These are phyloP conservation scores for Cheilosia scutellata DNA, from an alignment of 2,888 invertebrate species.

Conservation along the genomic window DNA sequence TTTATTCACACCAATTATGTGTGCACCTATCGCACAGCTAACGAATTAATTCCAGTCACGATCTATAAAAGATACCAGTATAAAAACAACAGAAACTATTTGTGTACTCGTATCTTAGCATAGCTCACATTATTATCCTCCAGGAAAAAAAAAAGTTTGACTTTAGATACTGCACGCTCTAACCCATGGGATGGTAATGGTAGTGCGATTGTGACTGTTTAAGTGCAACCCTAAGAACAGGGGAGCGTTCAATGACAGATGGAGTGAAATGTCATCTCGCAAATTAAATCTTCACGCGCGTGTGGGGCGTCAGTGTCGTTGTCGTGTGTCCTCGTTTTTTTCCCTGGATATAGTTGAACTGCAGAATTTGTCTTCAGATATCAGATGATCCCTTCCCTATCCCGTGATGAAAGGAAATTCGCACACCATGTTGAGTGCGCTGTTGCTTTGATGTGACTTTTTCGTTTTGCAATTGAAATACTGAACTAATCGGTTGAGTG, in stretches of 20 bases:
- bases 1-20: conserved; percentile 66
- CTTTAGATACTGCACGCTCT: no score
- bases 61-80: conserved; percentile 25
- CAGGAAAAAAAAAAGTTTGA: neutral
- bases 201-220: neutral
- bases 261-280: conserved; percentile 63
- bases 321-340: conserved; percentile 34
- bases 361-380: conserved; percentile 16
- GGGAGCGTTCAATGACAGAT: conserved; percentile 38
- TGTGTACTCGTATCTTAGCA: conserved; percentile 19
- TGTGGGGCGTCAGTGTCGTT: conserved; percentile 29
- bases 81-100: conserved; percentile 31
- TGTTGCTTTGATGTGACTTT: conserved; percentile 50
- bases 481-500: conserved; percentile 64
- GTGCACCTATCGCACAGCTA: conserved; percentile 27
- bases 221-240: conserved; percentile 3
- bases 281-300: conserved; percentile 63
- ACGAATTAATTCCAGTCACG: conserved; percentile 68
- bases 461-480: conserved; percentile 33
- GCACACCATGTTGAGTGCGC: conserved; percentile 28
- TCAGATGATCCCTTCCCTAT: neutral
- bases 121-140: conserved; percentile 32
- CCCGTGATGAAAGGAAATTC: conserved; percentile 13
- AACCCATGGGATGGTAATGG: no score
- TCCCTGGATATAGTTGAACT: neutral